Evolutionary conservation across 2,888 invertebrate genomes (phyloP), one percentile per base, ranked within the genome.

Genomic region (Tetropium fuscum): DNA sequence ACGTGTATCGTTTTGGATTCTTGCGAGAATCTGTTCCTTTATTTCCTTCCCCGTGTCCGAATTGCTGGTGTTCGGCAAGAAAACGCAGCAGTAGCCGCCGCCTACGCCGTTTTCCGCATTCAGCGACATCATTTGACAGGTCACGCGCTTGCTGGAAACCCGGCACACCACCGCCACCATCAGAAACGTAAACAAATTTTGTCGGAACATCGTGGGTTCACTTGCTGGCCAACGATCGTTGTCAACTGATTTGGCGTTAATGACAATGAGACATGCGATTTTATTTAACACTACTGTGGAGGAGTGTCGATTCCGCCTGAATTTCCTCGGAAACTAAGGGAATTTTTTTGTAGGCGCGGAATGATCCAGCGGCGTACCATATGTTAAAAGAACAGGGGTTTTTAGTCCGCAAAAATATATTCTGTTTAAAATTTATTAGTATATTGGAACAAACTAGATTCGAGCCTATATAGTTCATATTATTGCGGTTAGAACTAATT

Each of bases 51-150:
- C 15, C 7, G n/a, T n/a, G 1, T 22, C 10, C 11, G 20, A 41
- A 8, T 41, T 41, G 13, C 30, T 41, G 4, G 16, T 27, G 27
- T 53, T 53, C 11, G 16, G 27, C n/a, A 25, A 27, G 6, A 43
- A 41, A 3, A 53, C 40, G 32, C 53, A 53, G 10, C 53, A 53
- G 11, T 53, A 43, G 8, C 53, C 53, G 8, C 53, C 53, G 13
- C 36, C 19, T 3, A 53, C 11, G 11, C 20, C 19, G 13, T 30
- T 20, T 11, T 53, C 53, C 7, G 25, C n/a, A 4, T 53, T 18
- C 18, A 53, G 10, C 2, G 53, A 20, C 3, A 53, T 30, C 53
- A 53, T 53, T 1, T 53, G 30, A 20, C 53, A 53, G 3, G 18
- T 2, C 11, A 27, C 18, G 25, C 30, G 18, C 7, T 20, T 27